Evolutionary conservation across 2,888 invertebrate species (phyloP).

Genomic region (Diloba caeruleocephala): DNA sequence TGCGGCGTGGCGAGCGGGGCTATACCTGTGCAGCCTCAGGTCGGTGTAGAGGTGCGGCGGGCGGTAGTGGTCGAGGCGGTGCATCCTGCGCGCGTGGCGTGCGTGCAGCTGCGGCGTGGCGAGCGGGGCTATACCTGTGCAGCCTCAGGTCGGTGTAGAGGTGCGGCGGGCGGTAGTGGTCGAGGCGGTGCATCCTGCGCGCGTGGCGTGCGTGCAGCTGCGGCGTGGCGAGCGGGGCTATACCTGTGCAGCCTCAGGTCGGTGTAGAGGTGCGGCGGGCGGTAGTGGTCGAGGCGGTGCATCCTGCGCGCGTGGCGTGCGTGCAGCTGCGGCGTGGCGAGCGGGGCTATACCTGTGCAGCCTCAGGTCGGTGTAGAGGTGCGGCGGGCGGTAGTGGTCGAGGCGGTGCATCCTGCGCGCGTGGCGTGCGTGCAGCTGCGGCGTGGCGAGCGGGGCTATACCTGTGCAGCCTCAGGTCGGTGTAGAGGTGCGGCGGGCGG

Average conservation of each 20-base stretch:
- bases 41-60: background rate
- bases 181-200: background rate
- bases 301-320: too few relatives aligned
- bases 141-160: background rate
- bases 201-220: background rate
- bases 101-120: background rate
- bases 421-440: background rate
- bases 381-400: background rate
- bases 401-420: background rate
- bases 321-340: background rate
- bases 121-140: background rate
- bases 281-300: conserved; percentile 1
- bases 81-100: too few relatives aligned
- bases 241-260: background rate
- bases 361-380: background rate
- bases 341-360: background rate
- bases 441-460: background rate
- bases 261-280: background rate
- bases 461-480: background rate
- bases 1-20: background rate
- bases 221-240: background rate
- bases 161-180: background rate
- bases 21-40: background rate
- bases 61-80: background rate
- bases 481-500: background rate